Base-by-base conservation (phyloP, 2,888 invertebrate genomes). In the Tanytarsus gracilentus region DNA sequence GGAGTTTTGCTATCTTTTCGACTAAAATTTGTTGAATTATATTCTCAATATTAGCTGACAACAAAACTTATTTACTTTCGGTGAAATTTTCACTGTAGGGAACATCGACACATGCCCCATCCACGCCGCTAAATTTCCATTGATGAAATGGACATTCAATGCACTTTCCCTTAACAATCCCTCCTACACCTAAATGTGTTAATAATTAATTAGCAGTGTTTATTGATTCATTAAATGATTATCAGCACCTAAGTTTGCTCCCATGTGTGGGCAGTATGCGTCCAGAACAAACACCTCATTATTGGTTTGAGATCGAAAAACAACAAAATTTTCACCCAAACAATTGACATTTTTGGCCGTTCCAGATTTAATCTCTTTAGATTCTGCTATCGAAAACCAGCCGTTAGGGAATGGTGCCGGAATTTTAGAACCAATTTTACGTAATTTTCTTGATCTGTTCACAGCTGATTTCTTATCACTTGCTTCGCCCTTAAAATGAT, bases 351-450 rank as follows among this genome's bases (percentile, higher is more conserved):
- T 77, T 5, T 75, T 72, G 0, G 84, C 82, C 51, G 79, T 75
- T 0, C 80, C 77, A 1, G 68, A 66, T 36, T 71, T 75, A 16
- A 92, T 68, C 0, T 80, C 75, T 5, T 76, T 72, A 3, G 85
- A 85, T 68, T 92, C 91, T 0, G 83, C 73, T 1, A 93, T 69
- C 0, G 81, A 83, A 66, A 86, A 92, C 94, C 94, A 94, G 0
- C 93, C 93, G 68, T 94, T 93, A 0, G 93, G 93, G 69, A 80
- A 93, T 0, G 89, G 87, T 0, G 92, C 92, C 0, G 91, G 92
- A 2, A 88, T 69, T 55, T 74, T 74, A 1, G 77, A 75, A 0
- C 88, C 88, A 5, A 81, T 72, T 61, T 78, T 77, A 6, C 85
- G 73, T 1, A 78, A 67, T 0, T 70, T 72, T 63, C 80, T 76